Evolutionary conservation across 2,113 vertebrate genomes (phyloP), one percentile per base, ranked within the genome.

Genomic region (Callipepla squamata): DNA sequence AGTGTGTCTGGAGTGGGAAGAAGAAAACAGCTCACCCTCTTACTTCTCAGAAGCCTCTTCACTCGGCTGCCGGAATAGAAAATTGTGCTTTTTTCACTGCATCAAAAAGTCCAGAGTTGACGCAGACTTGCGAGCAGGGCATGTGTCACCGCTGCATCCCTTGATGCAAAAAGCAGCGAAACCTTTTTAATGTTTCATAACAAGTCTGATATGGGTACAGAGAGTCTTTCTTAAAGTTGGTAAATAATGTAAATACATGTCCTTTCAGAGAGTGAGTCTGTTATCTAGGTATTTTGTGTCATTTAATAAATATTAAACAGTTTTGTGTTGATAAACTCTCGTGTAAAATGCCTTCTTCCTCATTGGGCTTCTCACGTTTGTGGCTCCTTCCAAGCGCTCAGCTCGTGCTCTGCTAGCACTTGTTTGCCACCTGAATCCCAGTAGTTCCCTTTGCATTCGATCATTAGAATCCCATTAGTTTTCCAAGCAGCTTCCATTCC

Each of bases 241-340:
- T 97, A 97, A 97, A 96, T 96, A 98, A 96, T 98, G 97, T 97
- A 98, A 98, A 98, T 98, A 97, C 95, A 94, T 97, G 96, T 97
- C 97, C 97, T 97, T 96, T 97, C 95, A 96, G 96, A 98, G 95
- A 96, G 94, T 97, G 96, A 97, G 96, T 97, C 97, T 98, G 97
- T 96, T 96, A 97, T 96, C 97, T 96, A 97, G 96, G 94, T 97
- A 97, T 97, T 98, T 98, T 98, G 97, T 98, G 97, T 97, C 97
- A 97, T 97, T 97, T 97, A 98, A 97, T 97, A 98, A 97, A 97
- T 97, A 97, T 97, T 97, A 97, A 97, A 96, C 93, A 96, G 96
- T 97, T 97, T 97, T 97, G 95, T 97, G 95, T 97, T 97, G 96
- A 96, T 97, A 97, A 96, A 96, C 83, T 92, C 77, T 20, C 87